Conservation (phyloP, 2,797 vertebrate genomes). For the Eulemur rubriventer region DNA sequence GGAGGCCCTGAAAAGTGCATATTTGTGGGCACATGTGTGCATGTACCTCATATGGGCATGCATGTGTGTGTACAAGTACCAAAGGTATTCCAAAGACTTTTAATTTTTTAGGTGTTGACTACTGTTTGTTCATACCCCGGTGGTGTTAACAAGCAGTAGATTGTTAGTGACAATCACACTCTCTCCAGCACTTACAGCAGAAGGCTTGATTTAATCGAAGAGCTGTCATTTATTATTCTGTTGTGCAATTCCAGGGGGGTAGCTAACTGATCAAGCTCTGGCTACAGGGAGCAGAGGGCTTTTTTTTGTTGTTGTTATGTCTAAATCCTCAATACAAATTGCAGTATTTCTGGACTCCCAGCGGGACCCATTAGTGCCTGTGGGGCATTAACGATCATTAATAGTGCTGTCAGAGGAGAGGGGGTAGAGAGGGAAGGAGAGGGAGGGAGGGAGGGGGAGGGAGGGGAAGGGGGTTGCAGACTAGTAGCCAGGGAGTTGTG, state of each 20-base stretch:
- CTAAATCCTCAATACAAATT: slow-evolving; percentile 99
- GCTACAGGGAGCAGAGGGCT: slow-evolving; percentile 89
- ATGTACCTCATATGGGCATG: neutral
- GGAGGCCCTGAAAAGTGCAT: slow-evolving; percentile 46
- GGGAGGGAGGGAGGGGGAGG: neutral
- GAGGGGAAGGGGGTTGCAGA: slow-evolving; percentile 78
- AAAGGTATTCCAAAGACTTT: neutral
- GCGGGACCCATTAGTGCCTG: slow-evolving; percentile 99
- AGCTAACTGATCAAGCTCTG: slow-evolving; percentile 91
- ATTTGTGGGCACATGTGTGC: neutral
- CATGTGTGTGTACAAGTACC: no score
- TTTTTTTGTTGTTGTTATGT: slow-evolving; percentile 89
- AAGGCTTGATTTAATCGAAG: slow-evolving; percentile 95
- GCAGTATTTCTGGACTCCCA: slow-evolving; percentile 98
- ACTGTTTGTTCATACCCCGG: slow-evolving; percentile 90
- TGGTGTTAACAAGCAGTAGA: slow-evolving; percentile 91
- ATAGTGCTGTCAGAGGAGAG: slow-evolving; percentile 78
- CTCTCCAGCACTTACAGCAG: slow-evolving; percentile 91
- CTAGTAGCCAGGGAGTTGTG: slow-evolving; percentile 89
- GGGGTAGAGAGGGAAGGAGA: slow-evolving; percentile 62
- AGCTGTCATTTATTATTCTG: slow-evolving; percentile 95
- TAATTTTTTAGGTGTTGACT: slow-evolving; percentile 83
- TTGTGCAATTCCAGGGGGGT: slow-evolving; percentile 88
- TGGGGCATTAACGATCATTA: slow-evolving; percentile 99
- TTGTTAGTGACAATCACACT: slow-evolving; percentile 95